phyloP scores from a whole-genome alignment of 2,888 invertebrate species.

The Andricus curvator region DNA sequence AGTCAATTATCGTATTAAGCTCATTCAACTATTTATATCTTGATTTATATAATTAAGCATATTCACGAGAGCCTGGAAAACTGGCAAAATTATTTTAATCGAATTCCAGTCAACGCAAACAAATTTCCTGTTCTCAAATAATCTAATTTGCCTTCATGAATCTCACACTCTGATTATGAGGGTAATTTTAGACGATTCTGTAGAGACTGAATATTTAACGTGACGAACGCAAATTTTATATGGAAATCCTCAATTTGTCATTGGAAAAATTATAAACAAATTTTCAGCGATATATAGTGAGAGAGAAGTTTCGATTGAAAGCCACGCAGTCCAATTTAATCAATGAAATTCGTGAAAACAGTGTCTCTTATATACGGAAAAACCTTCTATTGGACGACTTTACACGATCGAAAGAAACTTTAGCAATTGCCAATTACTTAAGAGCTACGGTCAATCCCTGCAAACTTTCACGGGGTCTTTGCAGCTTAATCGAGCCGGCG shows the following conservation, averaged over 20 bases:
- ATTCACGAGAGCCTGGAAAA: too few species aligned
- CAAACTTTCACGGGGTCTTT: conserved; percentile 16
- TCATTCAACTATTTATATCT: background rate
- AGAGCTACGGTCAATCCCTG: conserved; percentile 17
- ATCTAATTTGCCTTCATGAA: too few species aligned
- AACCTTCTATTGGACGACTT: conserved; percentile 13
- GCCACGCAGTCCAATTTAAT: background rate
- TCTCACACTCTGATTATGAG: too few species aligned
- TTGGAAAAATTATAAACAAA: too few species aligned
- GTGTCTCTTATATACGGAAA: background rate
- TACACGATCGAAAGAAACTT: conserved; percentile 23
- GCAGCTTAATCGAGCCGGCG: conserved; percentile 25
- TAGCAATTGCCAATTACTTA: conserved; percentile 35
- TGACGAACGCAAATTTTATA: too few species aligned
- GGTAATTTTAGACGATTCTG: too few species aligned
- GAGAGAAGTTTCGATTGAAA: background rate
- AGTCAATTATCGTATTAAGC: background rate
- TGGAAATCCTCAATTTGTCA: too few species aligned
- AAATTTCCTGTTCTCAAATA: too few species aligned
- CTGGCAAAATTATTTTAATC: too few species aligned
- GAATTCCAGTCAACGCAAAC: too few species aligned
- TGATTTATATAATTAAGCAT: too few species aligned
- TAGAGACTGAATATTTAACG: too few species aligned
- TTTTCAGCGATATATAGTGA: background rate
- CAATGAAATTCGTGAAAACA: background rate